Evolutionary conservation across 2,113 vertebrate genomes (phyloP), one percentile per base, ranked within the genome.

Genomic region (Hyla sarda): DNA sequence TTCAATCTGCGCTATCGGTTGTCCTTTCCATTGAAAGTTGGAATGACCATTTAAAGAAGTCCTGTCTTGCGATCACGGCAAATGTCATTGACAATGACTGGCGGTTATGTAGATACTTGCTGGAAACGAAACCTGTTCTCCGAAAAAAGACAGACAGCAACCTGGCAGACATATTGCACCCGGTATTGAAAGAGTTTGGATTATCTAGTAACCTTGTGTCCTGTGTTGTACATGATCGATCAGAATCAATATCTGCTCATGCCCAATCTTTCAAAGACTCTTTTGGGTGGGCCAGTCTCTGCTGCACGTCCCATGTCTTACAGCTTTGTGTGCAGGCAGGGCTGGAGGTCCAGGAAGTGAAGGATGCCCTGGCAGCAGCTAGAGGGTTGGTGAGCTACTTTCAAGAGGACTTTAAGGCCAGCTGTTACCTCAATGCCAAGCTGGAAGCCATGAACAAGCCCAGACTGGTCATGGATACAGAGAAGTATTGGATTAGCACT

Each of bases 61-160:
- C 85, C 0, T 93, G 92, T 86, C 47, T 91, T 7, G 91, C 88
- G 0, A 9, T 93, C 12, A 89, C 90, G 0, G 90, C 88, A 0
- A 91, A 89, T 78, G 93, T 93, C 56, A 88, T 93, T 0, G 93
- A 93, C 17, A 86, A 88, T 6, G 89, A 92, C 19, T 94, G 93
- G 93, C 85, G 89, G 16, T 78, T 90, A 76, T 92, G 90, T 0
- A 88, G 90, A 5, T 94, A 91, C 25, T 21, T 91, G 28, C 72
- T 94, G 10, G 89, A 91, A 82, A 92, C 90, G 7, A 89, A 77
- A 2, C 89, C 67, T 0, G 83, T 89, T 34, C 88, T 83, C 0
- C 71, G 87, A 14, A 79, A 85, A 14, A 78, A 88, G 79, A 73
- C 19, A 0, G 89, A 83, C 2, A 82, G 50, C 0, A 10, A 13